Conservation (phyloP, 2,113 vertebrate genomes). For the Callocephalon fimbriatum region DNA sequence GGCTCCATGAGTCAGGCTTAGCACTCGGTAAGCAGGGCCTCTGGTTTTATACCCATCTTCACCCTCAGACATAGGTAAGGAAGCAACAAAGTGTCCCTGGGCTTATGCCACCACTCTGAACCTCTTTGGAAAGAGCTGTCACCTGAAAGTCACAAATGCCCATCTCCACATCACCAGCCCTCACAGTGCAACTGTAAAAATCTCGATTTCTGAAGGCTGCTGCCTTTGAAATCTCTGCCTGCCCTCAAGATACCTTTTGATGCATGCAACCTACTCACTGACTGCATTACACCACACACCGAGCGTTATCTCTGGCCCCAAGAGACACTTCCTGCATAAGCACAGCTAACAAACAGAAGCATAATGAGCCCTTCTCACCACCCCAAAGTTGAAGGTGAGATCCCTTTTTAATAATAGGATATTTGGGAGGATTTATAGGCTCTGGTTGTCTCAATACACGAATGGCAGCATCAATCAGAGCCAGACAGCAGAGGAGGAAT, state of each 20-base stretch:
- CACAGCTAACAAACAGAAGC: constrained; percentile 33
- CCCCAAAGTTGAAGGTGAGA: constrained; percentile 56
- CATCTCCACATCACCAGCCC: not conserved
- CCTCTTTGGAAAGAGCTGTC: not conserved
- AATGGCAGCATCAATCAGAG: constrained; percentile 65
- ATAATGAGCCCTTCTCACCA: constrained; percentile 4
- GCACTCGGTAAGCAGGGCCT: not conserved
- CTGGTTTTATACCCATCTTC: not conserved
- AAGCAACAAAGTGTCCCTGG: not conserved
- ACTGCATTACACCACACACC: not conserved
- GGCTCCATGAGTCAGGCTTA: not conserved
- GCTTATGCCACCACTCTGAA: not conserved
- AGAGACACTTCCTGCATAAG: not conserved
- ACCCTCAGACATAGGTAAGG: not conserved
- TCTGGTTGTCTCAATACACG: constrained; percentile 52
- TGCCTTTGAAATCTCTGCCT: constrained; percentile 29
- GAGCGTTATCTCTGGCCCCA: not conserved
- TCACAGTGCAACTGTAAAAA: not conserved
- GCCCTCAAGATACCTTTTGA: not conserved
- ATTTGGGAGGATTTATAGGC: constrained; percentile 60
- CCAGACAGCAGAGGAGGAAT: constrained; percentile 45
- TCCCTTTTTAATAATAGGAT: constrained; percentile 56
- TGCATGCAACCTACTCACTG: not conserved
- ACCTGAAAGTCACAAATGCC: not conserved
- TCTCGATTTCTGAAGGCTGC: not conserved